A percentile compares a stretch with the other conserved stretches of the same genome.
phyloP scores from a whole-genome alignment of 2,888 invertebrate species.

The Tinea semifulvella region DNA sequence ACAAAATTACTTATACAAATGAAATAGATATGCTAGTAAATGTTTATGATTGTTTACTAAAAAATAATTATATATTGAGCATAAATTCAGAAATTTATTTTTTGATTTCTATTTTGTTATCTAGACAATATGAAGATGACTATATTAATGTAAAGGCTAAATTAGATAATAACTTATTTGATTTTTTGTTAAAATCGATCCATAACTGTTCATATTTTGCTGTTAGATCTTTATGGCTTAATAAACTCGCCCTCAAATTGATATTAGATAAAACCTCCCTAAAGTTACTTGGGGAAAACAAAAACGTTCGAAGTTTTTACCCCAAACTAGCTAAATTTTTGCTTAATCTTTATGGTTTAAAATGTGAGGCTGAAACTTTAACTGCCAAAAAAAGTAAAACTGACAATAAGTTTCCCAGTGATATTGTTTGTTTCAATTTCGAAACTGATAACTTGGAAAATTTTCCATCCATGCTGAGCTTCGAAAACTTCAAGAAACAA shows the following conservation, averaged over 20 bases:
- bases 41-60: constrained; percentile 68
- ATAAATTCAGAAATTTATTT: constrained; percentile 75
- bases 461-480: constrained; percentile 77
- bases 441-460: constrained; percentile 87
- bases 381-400: constrained; percentile 19
- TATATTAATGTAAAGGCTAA: constrained; percentile 27
- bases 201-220: constrained; percentile 85
- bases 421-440: constrained; percentile 82
- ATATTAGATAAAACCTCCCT: constrained; percentile 71
- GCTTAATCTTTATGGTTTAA: constrained; percentile 44
- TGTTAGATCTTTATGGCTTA: constrained; percentile 68
- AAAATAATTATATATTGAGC: constrained; percentile 70
- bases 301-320: constrained; percentile 68
- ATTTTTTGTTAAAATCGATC: constrained; percentile 50
- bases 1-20: constrained; percentile 54
- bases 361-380: constrained; percentile 36
- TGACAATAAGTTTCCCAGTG: constrained; percentile 43
- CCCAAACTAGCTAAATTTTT: constrained; percentile 59
- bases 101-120: constrained; percentile 70
- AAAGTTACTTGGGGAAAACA: constrained; percentile 73
- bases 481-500: constrained; percentile 83
- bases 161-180: constrained; percentile 17
- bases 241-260: constrained; percentile 62
- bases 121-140: constrained; percentile 49
- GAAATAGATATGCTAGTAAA: constrained; percentile 63